Base-by-base conservation (phyloP, 2,113 vertebrate genomes). In the Lates calcarifer region DNA sequence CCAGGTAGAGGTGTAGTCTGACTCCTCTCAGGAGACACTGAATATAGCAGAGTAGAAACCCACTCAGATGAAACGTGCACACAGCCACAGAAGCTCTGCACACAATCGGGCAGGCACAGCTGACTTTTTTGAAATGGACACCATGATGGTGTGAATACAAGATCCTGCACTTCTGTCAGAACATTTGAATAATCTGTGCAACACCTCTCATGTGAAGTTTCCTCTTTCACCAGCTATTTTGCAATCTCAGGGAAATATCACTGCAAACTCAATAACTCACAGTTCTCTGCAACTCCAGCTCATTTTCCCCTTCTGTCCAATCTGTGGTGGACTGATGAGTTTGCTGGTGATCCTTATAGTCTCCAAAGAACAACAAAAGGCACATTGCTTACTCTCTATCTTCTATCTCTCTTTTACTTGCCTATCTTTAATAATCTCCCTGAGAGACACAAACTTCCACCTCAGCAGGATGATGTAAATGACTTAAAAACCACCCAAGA, bases 1-100 rank as follows among this genome's bases (percentile, higher is more conserved):
- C 72, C 78, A 85, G 79, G 62, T 79, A 74, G 39, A 89, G 64
- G 70, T 83, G 61, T 69, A 80, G 72, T 55, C 76, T 77, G 58
- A 69, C 29, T 64, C 33, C 62, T 72, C 77, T 60, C 82, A 57
- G 72, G 81, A 41, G 88, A 85, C 68, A n/a, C 78, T 66, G 49
- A 57, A 83, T 75, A 74, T 56, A 77, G 67, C 56, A 10, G 5
- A 56, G 69, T 1, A 45, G 60, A 86, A 84, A 75, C 86, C 76
- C 51, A 63, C 64, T 71, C 63, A 33, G 43, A 74, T 49, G 17
- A 82, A 56, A 81, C 13, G n/a, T n/a, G 10, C 73, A 67, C 60
- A 62, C 75, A 29, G 26, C 13, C 37, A 53, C 51, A 55, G 62
- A 20, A 29, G 60, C 73, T 35, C 17, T 1, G 24, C 39, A 53